A percentile compares a stretch with the other conserved stretches of the same genome.
Conservation (phyloP, 2,888 invertebrate genomes). For the Chydorus sphaericus region DNA sequence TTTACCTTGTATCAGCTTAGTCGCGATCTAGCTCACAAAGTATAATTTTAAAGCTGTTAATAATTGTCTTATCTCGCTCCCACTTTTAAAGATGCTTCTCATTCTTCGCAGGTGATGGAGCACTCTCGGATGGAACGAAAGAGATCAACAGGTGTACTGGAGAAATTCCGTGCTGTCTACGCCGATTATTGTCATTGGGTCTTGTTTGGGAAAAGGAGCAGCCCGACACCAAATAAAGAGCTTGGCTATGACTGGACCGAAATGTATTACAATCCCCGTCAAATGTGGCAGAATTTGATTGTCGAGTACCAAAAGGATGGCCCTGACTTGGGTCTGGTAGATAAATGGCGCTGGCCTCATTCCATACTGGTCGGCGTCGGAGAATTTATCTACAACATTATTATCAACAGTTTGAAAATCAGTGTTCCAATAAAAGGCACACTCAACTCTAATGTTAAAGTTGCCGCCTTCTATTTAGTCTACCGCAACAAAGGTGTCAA, state of each 20-base stretch:
- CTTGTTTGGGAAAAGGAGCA: constrained; percentile 26
- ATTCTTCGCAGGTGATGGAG: too few species aligned
- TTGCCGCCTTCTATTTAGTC: constrained; percentile 66
- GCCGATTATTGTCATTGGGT: constrained; percentile 50
- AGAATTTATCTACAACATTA: constrained; percentile 70
- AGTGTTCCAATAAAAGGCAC: constrained; percentile 15
- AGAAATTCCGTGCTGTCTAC: constrained; percentile 47
- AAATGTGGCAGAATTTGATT: constrained; percentile 54
- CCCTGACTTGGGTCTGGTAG: constrained; percentile 35
- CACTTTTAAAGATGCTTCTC: too few species aligned
- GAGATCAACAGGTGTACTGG: constrained; percentile 45
- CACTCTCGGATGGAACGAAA: constrained; percentile 50
- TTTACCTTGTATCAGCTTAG: constrained; percentile 49
- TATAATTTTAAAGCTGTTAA: too few species aligned
- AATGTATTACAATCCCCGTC: constrained; percentile 48
- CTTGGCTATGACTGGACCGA: too few species aligned
- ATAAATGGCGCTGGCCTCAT: constrained; percentile 48
- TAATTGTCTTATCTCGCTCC: too few species aligned
- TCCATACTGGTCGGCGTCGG: constrained; percentile 51
- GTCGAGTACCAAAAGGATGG: constrained; percentile 36
- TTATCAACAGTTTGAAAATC: constrained; percentile 70
- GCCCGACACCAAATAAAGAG: too few species aligned
- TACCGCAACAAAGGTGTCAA: constrained; percentile 40
- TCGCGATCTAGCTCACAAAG: constrained; percentile 42
- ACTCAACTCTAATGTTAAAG: constrained; percentile 28